Evolutionary conservation across 2,888 invertebrate genomes (phyloP).

Genomic region (Epirrhoe tristata): DNA sequence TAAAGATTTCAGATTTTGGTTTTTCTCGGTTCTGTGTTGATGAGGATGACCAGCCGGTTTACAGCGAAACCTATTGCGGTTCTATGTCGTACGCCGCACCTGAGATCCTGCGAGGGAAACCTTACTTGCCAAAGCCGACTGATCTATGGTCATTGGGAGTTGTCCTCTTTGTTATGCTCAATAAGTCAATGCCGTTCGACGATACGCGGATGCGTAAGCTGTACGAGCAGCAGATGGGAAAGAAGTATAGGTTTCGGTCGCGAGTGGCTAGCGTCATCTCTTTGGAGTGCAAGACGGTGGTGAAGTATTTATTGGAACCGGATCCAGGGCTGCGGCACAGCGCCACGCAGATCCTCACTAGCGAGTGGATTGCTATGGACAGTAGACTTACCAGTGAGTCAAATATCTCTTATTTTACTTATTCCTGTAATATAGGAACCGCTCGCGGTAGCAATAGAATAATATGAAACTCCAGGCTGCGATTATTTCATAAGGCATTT

Average conservation of each 20-base stretch:
- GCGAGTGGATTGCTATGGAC: constrained; percentile 90
- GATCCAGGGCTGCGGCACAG: constrained; percentile 85
- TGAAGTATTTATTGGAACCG: constrained; percentile 89
- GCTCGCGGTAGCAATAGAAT: not conserved
- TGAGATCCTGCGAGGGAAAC: constrained; percentile 91
- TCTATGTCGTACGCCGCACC: constrained; percentile 95
- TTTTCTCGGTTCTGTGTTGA: constrained; percentile 86
- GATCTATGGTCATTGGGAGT: constrained; percentile 94
- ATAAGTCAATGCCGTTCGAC: constrained; percentile 94
- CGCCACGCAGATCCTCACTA: constrained; percentile 83
- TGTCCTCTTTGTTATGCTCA: constrained; percentile 93
- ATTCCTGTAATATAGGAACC: not conserved
- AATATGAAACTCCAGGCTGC: too few relatives aligned
- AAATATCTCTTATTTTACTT: not conserved
- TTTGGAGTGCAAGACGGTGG: constrained; percentile 86
- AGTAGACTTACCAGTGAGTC: constrained; percentile 83
- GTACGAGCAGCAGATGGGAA: constrained; percentile 87
- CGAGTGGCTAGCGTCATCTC: constrained; percentile 86
- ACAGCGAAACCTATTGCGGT: constrained; percentile 94
- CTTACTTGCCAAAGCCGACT: constrained; percentile 89
- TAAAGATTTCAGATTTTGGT: constrained; percentile 94
- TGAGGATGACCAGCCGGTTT: constrained; percentile 67
- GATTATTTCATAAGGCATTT: too few relatives aligned
- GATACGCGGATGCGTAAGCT: constrained; percentile 90
- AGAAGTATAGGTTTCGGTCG: constrained; percentile 87